These are phyloP conservation scores for Drosophila kanekoi DNA, from an alignment of 2,888 invertebrate species.

Conservation along the genomic window DNA sequence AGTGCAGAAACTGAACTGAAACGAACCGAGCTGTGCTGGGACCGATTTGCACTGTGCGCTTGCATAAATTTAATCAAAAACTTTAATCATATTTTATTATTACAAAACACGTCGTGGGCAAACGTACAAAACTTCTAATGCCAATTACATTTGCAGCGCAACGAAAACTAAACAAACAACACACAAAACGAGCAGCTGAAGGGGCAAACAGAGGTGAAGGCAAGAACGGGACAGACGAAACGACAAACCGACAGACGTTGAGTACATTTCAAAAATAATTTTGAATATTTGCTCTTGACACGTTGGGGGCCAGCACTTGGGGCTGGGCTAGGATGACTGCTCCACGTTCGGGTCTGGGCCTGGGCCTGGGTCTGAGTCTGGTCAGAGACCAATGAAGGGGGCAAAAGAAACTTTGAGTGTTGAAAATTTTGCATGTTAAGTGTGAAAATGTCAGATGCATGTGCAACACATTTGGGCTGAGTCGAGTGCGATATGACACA, in stretches of 20 bases:
- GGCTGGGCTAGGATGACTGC: slow-evolving; percentile 2
- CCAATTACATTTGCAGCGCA: slow-evolving; percentile 77
- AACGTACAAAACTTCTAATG: slow-evolving; percentile 72
- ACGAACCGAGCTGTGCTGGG: slow-evolving; percentile 7
- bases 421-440: slow-evolving; percentile 71
- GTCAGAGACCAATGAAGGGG: slow-evolving; percentile 26
- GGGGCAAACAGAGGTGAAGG: background rate
- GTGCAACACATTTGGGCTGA: slow-evolving; percentile 45
- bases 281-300: slow-evolving; percentile 79
- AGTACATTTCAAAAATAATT: slow-evolving; percentile 79
- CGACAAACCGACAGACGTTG: slow-evolving; percentile 40
- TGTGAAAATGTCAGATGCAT: slow-evolving; percentile 78
- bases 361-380: slow-evolving; percentile 11
- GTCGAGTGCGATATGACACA: slow-evolving; percentile 63
- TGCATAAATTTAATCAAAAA: slow-evolving; percentile 81
- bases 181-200: slow-evolving; percentile 14
- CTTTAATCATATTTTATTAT: slow-evolving; percentile 81
- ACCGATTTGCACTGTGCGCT: slow-evolving; percentile 56
- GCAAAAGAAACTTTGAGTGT: slow-evolving; percentile 48
- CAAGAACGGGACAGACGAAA: slow-evolving; percentile 10
- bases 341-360: slow-evolving; percentile 7
- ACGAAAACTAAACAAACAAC: slow-evolving; percentile 73
- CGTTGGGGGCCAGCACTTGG: slow-evolving; percentile 60
- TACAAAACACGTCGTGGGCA: slow-evolving; percentile 78
- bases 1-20: slow-evolving; percentile 19